Percentiles rank a stretch among this genome's conserved stretches.
phyloP scores from a whole-genome alignment of 1,140 invertebrate species.

The Sipha flava region DNA sequence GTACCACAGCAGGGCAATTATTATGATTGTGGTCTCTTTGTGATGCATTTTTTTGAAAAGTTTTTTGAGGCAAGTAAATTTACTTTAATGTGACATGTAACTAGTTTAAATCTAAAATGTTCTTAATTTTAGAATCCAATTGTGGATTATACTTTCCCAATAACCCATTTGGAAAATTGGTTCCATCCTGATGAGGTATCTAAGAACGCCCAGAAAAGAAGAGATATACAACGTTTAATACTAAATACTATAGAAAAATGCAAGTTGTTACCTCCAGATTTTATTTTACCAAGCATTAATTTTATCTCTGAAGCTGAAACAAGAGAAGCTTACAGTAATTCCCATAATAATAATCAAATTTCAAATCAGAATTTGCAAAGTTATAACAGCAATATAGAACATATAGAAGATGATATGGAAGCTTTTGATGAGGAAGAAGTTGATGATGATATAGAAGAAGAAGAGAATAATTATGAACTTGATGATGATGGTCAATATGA shows the following conservation, averaged over 20 bases:
- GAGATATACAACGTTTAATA: conserved; percentile 67
- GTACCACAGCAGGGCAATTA: conserved; percentile 95
- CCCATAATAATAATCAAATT: too few species aligned
- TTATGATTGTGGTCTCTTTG: conserved; percentile 91
- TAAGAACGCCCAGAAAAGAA: conserved; percentile 56
- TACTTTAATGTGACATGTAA: background rate
- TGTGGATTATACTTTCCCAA: conserved; percentile 62
- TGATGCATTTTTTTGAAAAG: conserved; percentile 90
- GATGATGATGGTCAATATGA: background rate
- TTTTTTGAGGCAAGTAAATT: conserved; percentile 74
- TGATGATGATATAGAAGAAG: too few species aligned
- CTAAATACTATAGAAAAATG: conserved; percentile 57
- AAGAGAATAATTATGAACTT: background rate
- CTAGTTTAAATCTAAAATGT: background rate
- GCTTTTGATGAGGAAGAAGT: too few species aligned
- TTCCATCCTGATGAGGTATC: conserved; percentile 64
- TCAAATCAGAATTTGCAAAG: too few species aligned
- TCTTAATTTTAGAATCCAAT: conserved; percentile 56
- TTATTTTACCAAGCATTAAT: conserved; percentile 41
- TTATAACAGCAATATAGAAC: too few species aligned
- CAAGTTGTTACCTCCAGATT: conserved; percentile 41
- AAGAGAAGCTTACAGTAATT: too few species aligned
- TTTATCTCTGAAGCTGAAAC: conserved; percentile 40
- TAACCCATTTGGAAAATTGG: conserved; percentile 65
- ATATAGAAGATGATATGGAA: too few species aligned